A percentile compares a stretch with the other conserved stretches of the same genome.
Evolutionary conservation across 2,888 invertebrate species (phyloP).

Genomic region (Calameuta idolon): DNA sequence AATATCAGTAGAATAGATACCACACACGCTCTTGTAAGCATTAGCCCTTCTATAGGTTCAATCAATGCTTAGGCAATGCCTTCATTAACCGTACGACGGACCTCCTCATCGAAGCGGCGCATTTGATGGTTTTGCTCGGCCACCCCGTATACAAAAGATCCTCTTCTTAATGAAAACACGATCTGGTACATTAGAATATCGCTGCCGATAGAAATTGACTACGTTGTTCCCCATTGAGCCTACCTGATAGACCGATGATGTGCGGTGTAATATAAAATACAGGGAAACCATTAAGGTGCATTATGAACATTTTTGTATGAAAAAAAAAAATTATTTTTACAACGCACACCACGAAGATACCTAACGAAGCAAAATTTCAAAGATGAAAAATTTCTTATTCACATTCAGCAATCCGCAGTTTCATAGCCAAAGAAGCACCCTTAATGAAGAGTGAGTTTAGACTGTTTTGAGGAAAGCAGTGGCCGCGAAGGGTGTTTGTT

Average conservation of each 20-base stretch:
- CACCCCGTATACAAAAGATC: constrained; percentile 42
- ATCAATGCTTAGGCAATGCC: constrained; percentile 46
- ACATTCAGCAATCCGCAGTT: not conserved
- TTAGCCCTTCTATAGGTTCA: constrained; percentile 39
- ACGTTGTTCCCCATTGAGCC: not conserved
- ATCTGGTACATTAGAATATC: constrained; percentile 37
- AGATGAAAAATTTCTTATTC: not conserved
- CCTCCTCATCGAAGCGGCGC: constrained; percentile 42
- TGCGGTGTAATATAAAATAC: not conserved
- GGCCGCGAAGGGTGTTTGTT: constrained; percentile 9
- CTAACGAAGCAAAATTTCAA: not conserved
- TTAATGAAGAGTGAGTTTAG: not conserved
- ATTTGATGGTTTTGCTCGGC: constrained; percentile 42
- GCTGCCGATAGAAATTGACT: constrained; percentile 40
- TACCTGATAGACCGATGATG: not conserved
- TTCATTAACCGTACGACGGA: constrained; percentile 52
- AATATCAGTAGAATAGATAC: constrained; percentile 41
- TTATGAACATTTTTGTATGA: not conserved
- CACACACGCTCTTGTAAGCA: constrained; percentile 32
- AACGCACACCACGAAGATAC: not conserved
- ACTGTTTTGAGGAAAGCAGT: not conserved
- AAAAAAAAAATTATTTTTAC: not conserved
- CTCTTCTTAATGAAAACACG: constrained; percentile 47
- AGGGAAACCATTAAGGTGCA: not conserved
- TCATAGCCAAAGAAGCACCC: not conserved